Evolutionary conservation across 2,888 invertebrate genomes (phyloP), one percentile per base, ranked within the genome.

Genomic region (Chloroclystis v-ata): DNA sequence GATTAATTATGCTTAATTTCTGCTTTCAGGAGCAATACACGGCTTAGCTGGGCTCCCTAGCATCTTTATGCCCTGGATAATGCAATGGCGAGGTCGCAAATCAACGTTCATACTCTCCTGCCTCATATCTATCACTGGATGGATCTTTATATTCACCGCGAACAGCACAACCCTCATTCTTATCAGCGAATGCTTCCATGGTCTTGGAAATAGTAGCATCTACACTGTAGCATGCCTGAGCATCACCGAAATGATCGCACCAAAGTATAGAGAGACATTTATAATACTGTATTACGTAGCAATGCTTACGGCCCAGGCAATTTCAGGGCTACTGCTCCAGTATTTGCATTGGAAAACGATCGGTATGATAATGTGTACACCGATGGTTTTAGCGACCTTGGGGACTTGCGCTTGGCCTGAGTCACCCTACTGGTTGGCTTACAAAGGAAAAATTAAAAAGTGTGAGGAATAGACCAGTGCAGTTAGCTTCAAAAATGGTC

Each of bases 11-110:
- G n/a, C n/a, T n/a, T n/a, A n/a, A n/a, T n/a, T n/a, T 20, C 20
- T 20, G 3, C 5, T 37, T n/a, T 24, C 56, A 62, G 62, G 57
- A n/a, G 59, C 62, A 1, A 54, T 56, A 1, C 58, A 63, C 7
- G 62, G 63, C 1, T 13, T 62, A 1, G 49, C 58, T n/a, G 62
- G 60, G 10, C 51, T 60, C 13, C 58, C 56, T 1, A 55, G 59
- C 8, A 39, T 60, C 6, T 28, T 59, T 1, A 49, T 60, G 44
- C 58, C 60, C 1, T 28, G 47, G 6, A 32, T 63, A 9, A 62
- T 62, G 62, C 62, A 63, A 40, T 47, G 49, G 42, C 40, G 12
- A 29, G 63, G 63, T 3, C 49, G 63, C 7, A 63, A 58, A 28
- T 40, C 54, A 5, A 50, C 59, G 12, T 62, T 56, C 43, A 52